Conservation (phyloP, 2,113 vertebrate species). For the Silurus asotus region DNA sequence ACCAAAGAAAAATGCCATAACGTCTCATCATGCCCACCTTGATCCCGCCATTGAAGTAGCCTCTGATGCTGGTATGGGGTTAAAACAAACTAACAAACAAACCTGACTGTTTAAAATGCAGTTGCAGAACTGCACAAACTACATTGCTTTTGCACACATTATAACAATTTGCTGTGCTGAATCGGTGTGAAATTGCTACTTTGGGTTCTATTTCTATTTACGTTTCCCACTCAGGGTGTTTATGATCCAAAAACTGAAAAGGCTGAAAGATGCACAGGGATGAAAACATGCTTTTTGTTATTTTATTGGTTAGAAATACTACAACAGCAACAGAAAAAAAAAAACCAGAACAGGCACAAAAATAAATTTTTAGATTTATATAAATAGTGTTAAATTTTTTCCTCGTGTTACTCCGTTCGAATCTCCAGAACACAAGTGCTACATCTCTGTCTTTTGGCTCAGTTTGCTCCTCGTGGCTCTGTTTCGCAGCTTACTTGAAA, state of each 20-base stretch:
- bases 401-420: not conserved
- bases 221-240: not conserved
- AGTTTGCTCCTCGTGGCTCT: not conserved
- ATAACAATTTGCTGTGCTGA: not conserved
- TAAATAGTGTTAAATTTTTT: not conserved
- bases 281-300: not conserved
- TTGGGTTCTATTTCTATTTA: not conserved
- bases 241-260: not conserved
- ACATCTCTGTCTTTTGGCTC: not conserved
- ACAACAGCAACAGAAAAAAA: not conserved
- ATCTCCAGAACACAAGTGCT: not conserved
- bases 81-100: not conserved
- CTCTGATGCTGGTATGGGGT: too few species aligned
- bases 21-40: too few species aligned
- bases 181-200: not conserved
- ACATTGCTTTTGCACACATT: not conserved
- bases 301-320: not conserved
- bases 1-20: too few species aligned
- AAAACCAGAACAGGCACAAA: not conserved
- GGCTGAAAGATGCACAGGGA: not conserved
- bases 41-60: too few species aligned
- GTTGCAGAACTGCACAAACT: not conserved
- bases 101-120: not conserved
- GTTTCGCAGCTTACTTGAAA: not conserved
- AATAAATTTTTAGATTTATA: not conserved